Evolutionary conservation across 2,113 vertebrate genomes (phyloP), one percentile per base, ranked within the genome.

Genomic region (Desmodus rotundus): DNA sequence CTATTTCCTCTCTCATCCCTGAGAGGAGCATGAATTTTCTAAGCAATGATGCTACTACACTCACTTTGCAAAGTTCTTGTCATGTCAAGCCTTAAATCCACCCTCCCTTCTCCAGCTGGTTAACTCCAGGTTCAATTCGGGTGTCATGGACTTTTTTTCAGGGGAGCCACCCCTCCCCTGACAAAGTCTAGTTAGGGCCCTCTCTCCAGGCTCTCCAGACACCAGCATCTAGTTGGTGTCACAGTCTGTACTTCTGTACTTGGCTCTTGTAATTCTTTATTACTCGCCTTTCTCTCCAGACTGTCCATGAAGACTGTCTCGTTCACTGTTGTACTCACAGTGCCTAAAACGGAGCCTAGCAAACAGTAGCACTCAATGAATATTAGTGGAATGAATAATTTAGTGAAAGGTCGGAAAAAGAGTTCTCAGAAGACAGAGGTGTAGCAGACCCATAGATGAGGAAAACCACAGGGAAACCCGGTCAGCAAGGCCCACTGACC

Each of bases 191-290:
- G n/a, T 33, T 70, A 14, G 6, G 7, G 2, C 9, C 52, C 78
- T 33, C 13, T 67, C 4, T 74, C 6, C 17, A 24, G 14, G 20
- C 3, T 15, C 9, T 50, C 47, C 5, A 0, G 10, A 7, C 38
- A 26, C 58, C 56, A 26, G 16, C 0, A 0, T 85, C 50, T 12
- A 8, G 2, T 19, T 41, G 58, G 38, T 43, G 36, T 77, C 41
- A 26, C 4, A 0, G 24, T 50, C 65, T 50, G 33, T 7, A 24
- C n/a, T n/a, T n/a, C 8, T 43, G 43, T 43, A 5, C 0, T 6
- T 20, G 36, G 58, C 56, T 47, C 7, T 52, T 24, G 10, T 56
- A 43, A 28, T 80, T 58, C 45, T 73, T 83, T 5, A 41, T 28
- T 4, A 24, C 41, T 70, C 14, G 2, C 10, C 52, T 86, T 67